Evolutionary conservation across 2,888 invertebrate genomes (phyloP).

Genomic region (Oeneis ivallda): DNA sequence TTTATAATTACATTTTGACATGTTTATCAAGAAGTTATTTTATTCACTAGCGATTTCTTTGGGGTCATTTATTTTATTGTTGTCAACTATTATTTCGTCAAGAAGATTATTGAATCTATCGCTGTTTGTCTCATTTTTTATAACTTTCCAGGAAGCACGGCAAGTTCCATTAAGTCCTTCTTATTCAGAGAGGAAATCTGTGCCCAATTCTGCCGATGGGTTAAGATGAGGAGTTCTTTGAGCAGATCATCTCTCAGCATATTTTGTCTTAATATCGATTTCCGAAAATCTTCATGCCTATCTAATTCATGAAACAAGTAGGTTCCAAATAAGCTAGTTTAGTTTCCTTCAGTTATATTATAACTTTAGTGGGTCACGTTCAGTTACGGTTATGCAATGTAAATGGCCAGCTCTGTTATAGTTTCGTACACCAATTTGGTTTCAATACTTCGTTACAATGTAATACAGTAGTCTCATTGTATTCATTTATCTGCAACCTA

Average conservation of each 20-base stretch:
- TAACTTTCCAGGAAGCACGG: too few relatives aligned
- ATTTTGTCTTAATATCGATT: not conserved
- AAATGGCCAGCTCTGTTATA: slow-evolving; percentile 27
- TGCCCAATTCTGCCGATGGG: too few relatives aligned
- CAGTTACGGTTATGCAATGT: slow-evolving; percentile 36
- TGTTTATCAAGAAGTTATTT: too few relatives aligned
- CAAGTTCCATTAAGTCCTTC: too few relatives aligned
- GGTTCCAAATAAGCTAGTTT: slow-evolving; percentile 6
- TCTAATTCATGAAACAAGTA: slow-evolving; percentile 22
- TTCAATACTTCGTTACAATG: slow-evolving; percentile 26
- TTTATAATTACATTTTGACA: too few relatives aligned
- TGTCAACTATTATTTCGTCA: too few relatives aligned
- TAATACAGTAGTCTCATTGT: slow-evolving; percentile 6
- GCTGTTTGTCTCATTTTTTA: too few relatives aligned
- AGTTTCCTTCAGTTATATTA: slow-evolving; percentile 25
- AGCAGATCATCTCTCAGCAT: not conserved
- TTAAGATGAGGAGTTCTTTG: too few relatives aligned
- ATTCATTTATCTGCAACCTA: not conserved
- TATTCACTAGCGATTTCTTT: too few relatives aligned
- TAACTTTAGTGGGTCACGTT: slow-evolving; percentile 39
- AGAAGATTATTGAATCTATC: too few relatives aligned
- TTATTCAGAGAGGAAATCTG: too few relatives aligned
- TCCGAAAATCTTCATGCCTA: slow-evolving; percentile 16
- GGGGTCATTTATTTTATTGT: too few relatives aligned
- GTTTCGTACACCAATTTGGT: slow-evolving; percentile 32